phyloP scores from a whole-genome alignment of 2,797 vertebrate genomes.

The Fringilla coelebs region DNA sequence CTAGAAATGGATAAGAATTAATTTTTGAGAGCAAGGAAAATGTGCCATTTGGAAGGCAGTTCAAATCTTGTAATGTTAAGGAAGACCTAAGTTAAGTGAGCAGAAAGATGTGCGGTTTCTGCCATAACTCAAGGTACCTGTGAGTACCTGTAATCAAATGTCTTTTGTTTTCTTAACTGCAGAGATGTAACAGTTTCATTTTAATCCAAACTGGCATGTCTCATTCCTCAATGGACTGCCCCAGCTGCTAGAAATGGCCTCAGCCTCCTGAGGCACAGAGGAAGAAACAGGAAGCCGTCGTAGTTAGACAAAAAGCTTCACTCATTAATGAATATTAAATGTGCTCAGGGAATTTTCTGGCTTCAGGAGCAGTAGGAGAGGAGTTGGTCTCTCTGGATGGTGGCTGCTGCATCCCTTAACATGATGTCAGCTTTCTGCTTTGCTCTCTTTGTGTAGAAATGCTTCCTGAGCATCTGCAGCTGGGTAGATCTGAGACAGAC shows the following conservation, averaged over 20 bases:
- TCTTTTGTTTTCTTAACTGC: background rate
- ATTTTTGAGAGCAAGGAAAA: background rate
- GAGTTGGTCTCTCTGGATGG: background rate
- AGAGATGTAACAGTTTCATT: background rate
- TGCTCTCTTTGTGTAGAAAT: background rate
- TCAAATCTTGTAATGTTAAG: background rate
- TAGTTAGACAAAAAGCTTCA: background rate
- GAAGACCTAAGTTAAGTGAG: background rate
- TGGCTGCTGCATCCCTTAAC: background rate
- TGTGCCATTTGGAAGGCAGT: background rate
- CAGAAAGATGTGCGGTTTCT: background rate
- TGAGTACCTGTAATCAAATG: background rate
- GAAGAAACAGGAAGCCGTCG: background rate
- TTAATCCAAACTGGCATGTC: background rate
- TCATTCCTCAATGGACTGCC: background rate
- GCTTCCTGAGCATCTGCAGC: background rate
- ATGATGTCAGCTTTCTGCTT: background rate
- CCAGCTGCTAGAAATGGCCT: background rate
- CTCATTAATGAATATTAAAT: background rate
- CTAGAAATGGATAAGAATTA: background rate
- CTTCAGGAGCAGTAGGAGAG: background rate
- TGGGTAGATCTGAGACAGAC: background rate
- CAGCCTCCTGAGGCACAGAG: background rate
- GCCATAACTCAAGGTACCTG: background rate
- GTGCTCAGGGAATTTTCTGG: background rate